Evolutionary conservation across 2,797 vertebrate genomes (phyloP), one percentile per base, ranked within the genome.

Genomic region (Sebastes paucispinis): DNA sequence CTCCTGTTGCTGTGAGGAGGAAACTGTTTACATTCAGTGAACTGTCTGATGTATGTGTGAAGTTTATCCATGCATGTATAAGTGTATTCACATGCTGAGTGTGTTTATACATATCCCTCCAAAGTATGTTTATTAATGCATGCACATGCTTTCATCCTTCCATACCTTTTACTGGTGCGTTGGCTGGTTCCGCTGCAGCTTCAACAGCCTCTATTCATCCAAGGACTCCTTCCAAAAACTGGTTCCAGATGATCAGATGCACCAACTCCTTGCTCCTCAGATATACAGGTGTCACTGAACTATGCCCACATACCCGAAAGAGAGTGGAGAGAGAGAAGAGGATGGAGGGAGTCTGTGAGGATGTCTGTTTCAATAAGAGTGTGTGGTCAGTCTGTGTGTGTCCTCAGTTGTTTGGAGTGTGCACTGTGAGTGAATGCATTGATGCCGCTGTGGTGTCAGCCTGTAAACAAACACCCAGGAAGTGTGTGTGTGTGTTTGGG

Each of bases 401-500:
- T 52, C 13, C 22, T 60, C 81, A 71, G 68, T 73, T 79, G 76
- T 62, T 70, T 72, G 27, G 65, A 55, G 60, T 60, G 60, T 60
- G 50, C 70, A 54, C 72, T 55, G 69, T 54, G 71, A 76, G 70
- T 59, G 80, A 34, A 64, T 36, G 85, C 70, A 59, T 50, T 57
- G 78, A 74, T 43, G 80, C 16, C 8, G 29, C 16, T 20, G 36
- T 64, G 69, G 39, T 59, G 65, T 83, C 79, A 64, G 87, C 78
- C 55, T 87, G 83, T 89, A 82, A 89, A 86, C 90, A 91, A 87
- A 87, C 83, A 85, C 73, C 73, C 67, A 76, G 84, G 79, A 85
- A 75, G 82, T 87, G 80, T 64, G 81, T 81, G 27, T 69, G 27
- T 29, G 75, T 69, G 83, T 47, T 16, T 18, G 43, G 6, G 43